Conservation (phyloP, 2,113 vertebrate species). For the Albula goreensis region DNA sequence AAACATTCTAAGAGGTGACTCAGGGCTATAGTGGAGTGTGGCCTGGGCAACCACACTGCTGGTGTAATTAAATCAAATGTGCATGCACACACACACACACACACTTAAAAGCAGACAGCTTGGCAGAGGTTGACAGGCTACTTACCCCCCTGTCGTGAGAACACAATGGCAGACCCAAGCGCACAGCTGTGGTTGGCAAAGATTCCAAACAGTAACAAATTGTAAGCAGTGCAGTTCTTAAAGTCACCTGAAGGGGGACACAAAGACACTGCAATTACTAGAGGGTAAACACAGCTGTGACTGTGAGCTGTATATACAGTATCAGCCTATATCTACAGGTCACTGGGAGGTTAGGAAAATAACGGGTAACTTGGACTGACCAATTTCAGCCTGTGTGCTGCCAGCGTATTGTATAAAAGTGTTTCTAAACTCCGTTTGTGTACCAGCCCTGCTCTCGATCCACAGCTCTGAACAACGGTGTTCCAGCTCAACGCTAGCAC, state of each 20-base stretch:
- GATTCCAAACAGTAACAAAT: constrained; percentile 60
- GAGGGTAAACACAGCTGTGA: background rate
- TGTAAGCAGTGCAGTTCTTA: constrained; percentile 42
- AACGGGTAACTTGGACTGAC: background rate
- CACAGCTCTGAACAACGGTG: too few species aligned
- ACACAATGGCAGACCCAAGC: constrained; percentile 46
- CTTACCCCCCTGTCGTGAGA: constrained; percentile 59
- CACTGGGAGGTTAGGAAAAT: background rate
- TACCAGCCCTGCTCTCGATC: too few species aligned
- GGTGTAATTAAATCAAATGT: too few species aligned
- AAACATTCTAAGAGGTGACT: background rate
- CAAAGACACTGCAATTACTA: background rate
- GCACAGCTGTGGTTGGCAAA: constrained; percentile 22
- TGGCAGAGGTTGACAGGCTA: background rate
- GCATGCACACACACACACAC: background rate
- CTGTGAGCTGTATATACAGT: background rate
- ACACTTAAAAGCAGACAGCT: background rate
- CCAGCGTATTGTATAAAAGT: too few species aligned
- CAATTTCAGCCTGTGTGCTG: background rate
- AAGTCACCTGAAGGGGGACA: constrained; percentile 52
- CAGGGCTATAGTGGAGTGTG: background rate
- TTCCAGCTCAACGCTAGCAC: too few species aligned
- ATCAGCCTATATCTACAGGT: background rate
- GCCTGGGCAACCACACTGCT: background rate
- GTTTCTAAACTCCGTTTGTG: too few species aligned